Evolutionary conservation across 1,140 invertebrate genomes (phyloP), one percentile per base, ranked within the genome.

Genomic region (Listronotus bonariensis): DNA sequence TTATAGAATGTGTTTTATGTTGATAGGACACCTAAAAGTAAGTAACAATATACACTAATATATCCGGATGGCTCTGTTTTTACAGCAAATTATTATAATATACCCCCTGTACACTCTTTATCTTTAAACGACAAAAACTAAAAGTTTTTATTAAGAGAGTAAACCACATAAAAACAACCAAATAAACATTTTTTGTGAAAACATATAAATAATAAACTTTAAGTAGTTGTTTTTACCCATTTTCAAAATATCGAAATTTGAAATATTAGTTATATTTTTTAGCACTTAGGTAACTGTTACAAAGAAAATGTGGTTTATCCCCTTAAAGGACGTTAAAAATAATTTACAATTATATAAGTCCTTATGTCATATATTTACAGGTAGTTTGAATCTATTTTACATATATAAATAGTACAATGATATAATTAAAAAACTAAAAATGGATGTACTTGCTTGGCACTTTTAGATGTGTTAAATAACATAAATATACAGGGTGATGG

Each of bases 1-100:
- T 68, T 71, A 71, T 63, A 71, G 64, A 73, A 67, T 69, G 54
- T 66, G 41, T 61, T 73, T 73, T 73, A 72, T 72, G 71, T 72
- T 71, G 68, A 68, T 72, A 69, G 56, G 65, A 74, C 72, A 74
- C 66, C 71, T 72, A 74, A 65, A 71, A 68, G 51, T 64, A 64
- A 64, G 52, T 72, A 74, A 74, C 71, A 74, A 74, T 74, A 72
- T 72, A 74, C 72, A 72, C 64, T 71, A 71, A 74, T 72, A 74
- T 72, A 65, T 62, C 54, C 64, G 69, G 69, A 69, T 68, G 67
- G 67, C 64, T 65, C 48, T 64, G 32, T 69, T 70, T 72, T 66
- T 73, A 73, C 71, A 74, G 68, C 69, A 54, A 49, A 62, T 32
- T 62, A 26, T 45, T 45, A 36, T 52, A 52, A 43, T 46, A 62